These are phyloP conservation scores for Dunckerocampus dactyliophorus DNA, from an alignment of 2,113 vertebrate genomes.

Conservation along the genomic window DNA sequence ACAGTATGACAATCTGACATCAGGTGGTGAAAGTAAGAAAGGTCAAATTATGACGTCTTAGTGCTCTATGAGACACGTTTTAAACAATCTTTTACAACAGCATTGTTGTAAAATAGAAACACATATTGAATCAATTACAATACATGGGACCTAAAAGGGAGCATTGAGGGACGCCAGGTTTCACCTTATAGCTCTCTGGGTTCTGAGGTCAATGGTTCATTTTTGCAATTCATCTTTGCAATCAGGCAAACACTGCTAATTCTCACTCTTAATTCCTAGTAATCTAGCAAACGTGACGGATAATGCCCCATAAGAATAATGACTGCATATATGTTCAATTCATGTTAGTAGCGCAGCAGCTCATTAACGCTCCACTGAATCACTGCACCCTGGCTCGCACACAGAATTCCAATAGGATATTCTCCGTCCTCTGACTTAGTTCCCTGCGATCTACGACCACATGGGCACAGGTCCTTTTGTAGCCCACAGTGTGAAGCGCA, in stretches of 20 bases:
- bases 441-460: slow-evolving; percentile 2
- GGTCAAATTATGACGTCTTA: too few relatives aligned
- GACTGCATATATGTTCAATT: not conserved
- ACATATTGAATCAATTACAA: too few relatives aligned
- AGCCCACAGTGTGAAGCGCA: slow-evolving; percentile 7
- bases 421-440: not conserved
- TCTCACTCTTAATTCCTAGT: too few relatives aligned
- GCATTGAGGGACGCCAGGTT: not conserved
- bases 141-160: not conserved
- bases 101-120: too few relatives aligned
- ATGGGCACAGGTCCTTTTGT: slow-evolving; percentile 13
- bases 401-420: not conserved
- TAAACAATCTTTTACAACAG: too few relatives aligned
- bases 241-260: too few relatives aligned
- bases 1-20: too few relatives aligned
- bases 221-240: not conserved
- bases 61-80: too few relatives aligned
- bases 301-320: too few relatives aligned
- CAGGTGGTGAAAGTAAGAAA: too few relatives aligned
- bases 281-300: too few relatives aligned
- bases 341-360: not conserved
- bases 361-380: not conserved
- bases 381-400: not conserved
- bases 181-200: not conserved
- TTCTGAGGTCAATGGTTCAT: not conserved